These are phyloP conservation scores for Ormyrus labotus DNA, from an alignment of 2,888 invertebrate genomes.

Conservation along the genomic window DNA sequence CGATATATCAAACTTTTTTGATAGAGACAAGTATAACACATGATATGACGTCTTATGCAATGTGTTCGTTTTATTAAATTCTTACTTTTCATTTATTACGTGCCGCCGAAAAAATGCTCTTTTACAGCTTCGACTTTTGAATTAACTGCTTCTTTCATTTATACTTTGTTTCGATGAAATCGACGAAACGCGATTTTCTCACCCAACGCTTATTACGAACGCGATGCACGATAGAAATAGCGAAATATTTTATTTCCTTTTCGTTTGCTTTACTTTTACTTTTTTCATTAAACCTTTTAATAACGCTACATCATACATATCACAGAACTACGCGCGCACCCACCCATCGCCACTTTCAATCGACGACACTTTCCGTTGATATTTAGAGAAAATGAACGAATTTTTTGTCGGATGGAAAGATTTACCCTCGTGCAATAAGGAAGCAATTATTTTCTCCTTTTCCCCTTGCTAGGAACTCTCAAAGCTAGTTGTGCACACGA, in stretches of 20 bases:
- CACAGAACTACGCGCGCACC: conserved; percentile 76
- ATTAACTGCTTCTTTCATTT: conserved; percentile 45
- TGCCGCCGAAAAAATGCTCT: conserved; percentile 47
- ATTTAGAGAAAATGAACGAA: background rate
- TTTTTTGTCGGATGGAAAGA: background rate
- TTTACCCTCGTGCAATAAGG: no score
- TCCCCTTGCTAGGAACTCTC: conserved; percentile 35
- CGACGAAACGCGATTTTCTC: conserved; percentile 53
- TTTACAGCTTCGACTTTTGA: conserved; percentile 53
- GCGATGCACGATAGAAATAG: conserved; percentile 55
- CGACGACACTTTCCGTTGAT: conserved; percentile 17
- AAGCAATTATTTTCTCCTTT: background rate
- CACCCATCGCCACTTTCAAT: conserved; percentile 58
- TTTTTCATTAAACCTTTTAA: conserved; percentile 66
- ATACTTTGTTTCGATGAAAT: conserved; percentile 57
- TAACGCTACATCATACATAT: conserved; percentile 76
- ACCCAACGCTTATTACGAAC: conserved; percentile 54
- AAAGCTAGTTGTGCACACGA: conserved; percentile 7
- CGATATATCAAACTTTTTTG: conserved; percentile 50
- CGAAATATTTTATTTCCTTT: conserved; percentile 56
- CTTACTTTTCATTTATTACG: conserved; percentile 33
- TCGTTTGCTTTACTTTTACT: conserved; percentile 65
- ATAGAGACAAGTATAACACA: conserved; percentile 54
- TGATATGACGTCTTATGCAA: conserved; percentile 48
- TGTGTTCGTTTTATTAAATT: conserved; percentile 42